Base-by-base conservation (phyloP, 2,113 vertebrate species). In the Rostratula benghalensis region DNA sequence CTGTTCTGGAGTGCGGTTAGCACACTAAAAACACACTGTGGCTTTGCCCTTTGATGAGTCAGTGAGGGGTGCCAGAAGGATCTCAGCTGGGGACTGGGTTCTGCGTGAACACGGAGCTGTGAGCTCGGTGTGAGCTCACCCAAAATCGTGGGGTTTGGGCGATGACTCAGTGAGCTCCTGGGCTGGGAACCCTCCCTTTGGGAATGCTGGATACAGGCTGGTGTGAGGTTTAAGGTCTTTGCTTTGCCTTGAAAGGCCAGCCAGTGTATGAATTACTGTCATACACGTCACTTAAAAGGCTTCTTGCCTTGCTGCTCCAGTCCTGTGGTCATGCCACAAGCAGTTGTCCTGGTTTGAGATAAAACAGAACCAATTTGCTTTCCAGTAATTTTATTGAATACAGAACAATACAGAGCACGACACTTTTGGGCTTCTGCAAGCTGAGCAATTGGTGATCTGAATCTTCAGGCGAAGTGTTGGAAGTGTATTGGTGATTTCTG, bases 231-330 rank as follows among this genome's bases (percentile, higher is more conserved):
- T 53, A 4, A 85, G 76, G 69, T 15, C 50, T 41, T 59, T 3
- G 15, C n/a, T 70, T n/a, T 41, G 2, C 12, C 1, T 37, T 65
- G 24, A 5, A 48, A 24, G 41, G 24, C 7, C 59, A 53, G 6
- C 45, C 78, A 30, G 2, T 28, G 10, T 54, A 30, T 7, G 33
- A 17, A 3, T 37, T 27, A 3, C 31, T 43, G 1, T 19, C 57
- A 5, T 0, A 13, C 18, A 6, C 3, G 1, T 3, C 4, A 9
- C 15, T 16, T 12, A 7, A 4, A 50, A 33, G 43, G 56, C 30
- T 25, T 22, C 31, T 50, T 56, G 16, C 35, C 23, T 35, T 70
- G 48, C 21, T 51, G 75, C 37, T 24, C 5, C 24, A 20, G 23
- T 25, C 25, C 50, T 59, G 21, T 16, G 70, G 30, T 6, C 48